A percentile compares a stretch with the other conserved stretches of the same genome.
These are phyloP conservation scores for Tenebrio molitor DNA, from an alignment of 1,140 invertebrate species.

Conservation along the genomic window DNA sequence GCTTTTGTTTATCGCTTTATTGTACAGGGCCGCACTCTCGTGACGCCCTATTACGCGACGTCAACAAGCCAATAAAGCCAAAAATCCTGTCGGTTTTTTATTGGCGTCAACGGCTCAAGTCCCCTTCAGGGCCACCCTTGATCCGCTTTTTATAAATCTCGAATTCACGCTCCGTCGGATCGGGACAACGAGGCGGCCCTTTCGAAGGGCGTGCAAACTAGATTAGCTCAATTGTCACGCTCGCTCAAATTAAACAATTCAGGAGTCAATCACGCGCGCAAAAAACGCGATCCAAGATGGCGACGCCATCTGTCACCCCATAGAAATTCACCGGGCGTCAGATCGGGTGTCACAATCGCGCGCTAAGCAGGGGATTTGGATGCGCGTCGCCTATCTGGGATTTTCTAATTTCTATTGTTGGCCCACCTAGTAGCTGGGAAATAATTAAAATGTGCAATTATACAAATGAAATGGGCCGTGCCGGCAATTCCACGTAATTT, in stretches of 20 bases:
- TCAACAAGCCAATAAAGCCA: background rate
- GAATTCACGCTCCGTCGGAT: conserved; percentile 34
- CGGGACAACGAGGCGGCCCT: conserved; percentile 21
- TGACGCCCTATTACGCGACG: background rate
- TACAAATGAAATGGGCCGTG: conserved; percentile 24
- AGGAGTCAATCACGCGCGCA: conserved; percentile 43
- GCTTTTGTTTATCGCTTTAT: too few species aligned
- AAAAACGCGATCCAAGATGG: background rate
- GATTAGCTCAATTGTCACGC: conserved; percentile 43
- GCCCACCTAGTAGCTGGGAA: conserved; percentile 2
- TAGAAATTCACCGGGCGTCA: background rate
- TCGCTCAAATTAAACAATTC: conserved; percentile 39
- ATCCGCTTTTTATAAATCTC: conserved; percentile 28
- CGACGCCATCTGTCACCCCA: background rate
- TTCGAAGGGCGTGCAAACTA: conserved; percentile 48
- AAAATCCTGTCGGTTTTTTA: background rate
- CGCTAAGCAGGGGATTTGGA: background rate
- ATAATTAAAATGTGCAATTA: conserved; percentile 32
- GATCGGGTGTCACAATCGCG: background rate
- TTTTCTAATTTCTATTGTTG: conserved; percentile 23
- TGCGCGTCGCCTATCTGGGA: background rate
- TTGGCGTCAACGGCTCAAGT: conserved; percentile 2
- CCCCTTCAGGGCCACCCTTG: background rate
- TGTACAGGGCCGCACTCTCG: too few species aligned
- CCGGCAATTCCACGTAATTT: conserved; percentile 3